Evolutionary conservation across 2,113 vertebrate genomes (phyloP).

Genomic region (Anolis sagrei): DNA sequence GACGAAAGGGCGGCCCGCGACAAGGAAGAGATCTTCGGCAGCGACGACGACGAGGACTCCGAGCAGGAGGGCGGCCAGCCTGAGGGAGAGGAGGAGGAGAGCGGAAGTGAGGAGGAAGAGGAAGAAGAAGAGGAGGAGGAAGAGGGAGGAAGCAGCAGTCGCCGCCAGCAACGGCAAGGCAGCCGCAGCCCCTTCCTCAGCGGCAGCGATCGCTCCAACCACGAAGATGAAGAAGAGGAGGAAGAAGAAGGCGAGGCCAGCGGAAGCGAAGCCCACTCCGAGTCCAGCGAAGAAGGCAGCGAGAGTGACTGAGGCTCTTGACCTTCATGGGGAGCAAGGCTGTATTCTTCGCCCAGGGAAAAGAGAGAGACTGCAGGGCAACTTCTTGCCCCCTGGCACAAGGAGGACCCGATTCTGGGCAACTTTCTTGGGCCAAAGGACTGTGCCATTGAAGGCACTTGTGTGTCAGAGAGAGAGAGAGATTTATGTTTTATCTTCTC

Average conservation of each 20-base stretch:
- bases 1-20: conserved; percentile 84
- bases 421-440: no score
- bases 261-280: conserved; percentile 81
- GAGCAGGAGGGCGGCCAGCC: neutral
- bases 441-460: neutral
- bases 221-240: conserved; percentile 69
- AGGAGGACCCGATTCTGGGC: neutral
- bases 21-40: conserved; percentile 93
- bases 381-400: neutral
- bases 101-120: conserved; percentile 72
- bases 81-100: conserved; percentile 73
- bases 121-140: conserved; percentile 32
- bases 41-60: conserved; percentile 80
- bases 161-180: conserved; percentile 51
- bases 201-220: conserved; percentile 85
- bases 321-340: no score
- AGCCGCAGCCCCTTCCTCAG: conserved; percentile 82
- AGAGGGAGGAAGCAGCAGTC: conserved; percentile 23
- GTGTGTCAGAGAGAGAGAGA: neutral
- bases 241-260: conserved; percentile 74
- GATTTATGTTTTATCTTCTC: no score
- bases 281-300: conserved; percentile 81
- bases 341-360: fast-evolving
- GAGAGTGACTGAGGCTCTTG: conserved; percentile 82
- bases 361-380: neutral